Base-by-base conservation (phyloP, 2,888 invertebrate genomes). In the Neoitamus cyanurus region DNA sequence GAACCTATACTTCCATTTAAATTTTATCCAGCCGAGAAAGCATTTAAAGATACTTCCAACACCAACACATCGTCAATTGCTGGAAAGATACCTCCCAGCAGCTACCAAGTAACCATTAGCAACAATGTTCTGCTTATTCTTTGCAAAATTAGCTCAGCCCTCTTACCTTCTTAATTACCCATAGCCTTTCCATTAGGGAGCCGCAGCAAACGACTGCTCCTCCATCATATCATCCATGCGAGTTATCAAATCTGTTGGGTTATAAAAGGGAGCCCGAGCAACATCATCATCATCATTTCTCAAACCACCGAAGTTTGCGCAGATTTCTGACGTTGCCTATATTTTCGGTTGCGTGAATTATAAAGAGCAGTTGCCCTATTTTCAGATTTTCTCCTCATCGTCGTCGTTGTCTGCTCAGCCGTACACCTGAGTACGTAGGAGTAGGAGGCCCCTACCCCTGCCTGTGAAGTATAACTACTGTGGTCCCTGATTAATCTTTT, bases 401-500 rank as follows among this genome's bases (percentile, higher is more conserved):
- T 58, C 15, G 58, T 15, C 58, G 9, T 58, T 58, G 48, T 48
- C 48, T 20, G 20, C 20, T 48, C 48, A 48, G 48, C n/a, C 15
- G 48, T 48, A 48, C 20, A 30, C 7, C 13, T n/a, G n/a, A n/a
- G n/a, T n/a, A n/a, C n/a, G n/a, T n/a, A n/a, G n/a, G n/a, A n/a
- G n/a, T n/a, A n/a, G 36, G 37, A 58, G 25, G 13, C 34, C 42
- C 58, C 58, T 28, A 77, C 84, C 46, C 30, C 34, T 77, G 31
- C 36, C 11, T 37, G 37, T 6, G 20, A 48, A 48, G 7, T 48
- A 20, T 42, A 75, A 75, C 37, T 75, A 42, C 15, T 25, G 77
- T 30, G 75, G 68, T 30, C 31, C 28, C 42, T 58, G 69, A 84
- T 84, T 75, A 84, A 84, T 84, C 77, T 69, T 84, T 77, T 42